These are phyloP conservation scores for Mormyrus proboscirostris DNA, from an alignment of 2,797 vertebrate genomes.

Conservation along the genomic window DNA sequence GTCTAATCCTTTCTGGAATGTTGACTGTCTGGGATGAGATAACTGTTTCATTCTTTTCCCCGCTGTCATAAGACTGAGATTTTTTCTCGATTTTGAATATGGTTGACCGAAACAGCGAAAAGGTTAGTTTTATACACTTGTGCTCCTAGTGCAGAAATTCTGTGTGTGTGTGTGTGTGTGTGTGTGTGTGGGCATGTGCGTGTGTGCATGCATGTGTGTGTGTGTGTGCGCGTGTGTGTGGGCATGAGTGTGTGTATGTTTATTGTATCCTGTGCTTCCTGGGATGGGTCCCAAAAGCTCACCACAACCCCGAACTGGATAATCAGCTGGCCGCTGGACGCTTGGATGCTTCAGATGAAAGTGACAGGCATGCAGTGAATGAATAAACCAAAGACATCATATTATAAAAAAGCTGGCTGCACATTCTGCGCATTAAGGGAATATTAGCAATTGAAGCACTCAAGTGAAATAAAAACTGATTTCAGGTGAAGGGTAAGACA, in stretches of 20 bases:
- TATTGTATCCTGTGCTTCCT: neutral
- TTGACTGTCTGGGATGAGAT: neutral
- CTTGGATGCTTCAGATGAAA: neutral
- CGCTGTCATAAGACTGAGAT: neutral
- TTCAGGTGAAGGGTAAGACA: neutral
- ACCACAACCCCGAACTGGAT: neutral
- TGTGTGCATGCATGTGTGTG: neutral
- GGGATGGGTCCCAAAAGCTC: neutral
- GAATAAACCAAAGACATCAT: neutral
- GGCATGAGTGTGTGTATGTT: neutral
- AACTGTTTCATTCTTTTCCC: neutral
- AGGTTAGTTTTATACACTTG: neutral
- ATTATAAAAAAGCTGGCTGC: neutral
- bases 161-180: neutral
- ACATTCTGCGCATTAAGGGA: neutral
- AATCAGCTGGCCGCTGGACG: neutral
- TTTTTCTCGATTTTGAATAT: neutral
- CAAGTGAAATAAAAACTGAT: neutral
- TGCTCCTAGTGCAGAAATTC: neutral
- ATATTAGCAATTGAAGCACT: neutral
- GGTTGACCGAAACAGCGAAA: neutral
- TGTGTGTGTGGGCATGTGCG: neutral
- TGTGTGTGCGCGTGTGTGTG: neutral
- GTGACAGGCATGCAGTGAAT: neutral
- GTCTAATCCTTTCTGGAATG: neutral